Evolutionary conservation across 2,888 invertebrate genomes (phyloP).

Genomic region (Apotomis capreana): DNA sequence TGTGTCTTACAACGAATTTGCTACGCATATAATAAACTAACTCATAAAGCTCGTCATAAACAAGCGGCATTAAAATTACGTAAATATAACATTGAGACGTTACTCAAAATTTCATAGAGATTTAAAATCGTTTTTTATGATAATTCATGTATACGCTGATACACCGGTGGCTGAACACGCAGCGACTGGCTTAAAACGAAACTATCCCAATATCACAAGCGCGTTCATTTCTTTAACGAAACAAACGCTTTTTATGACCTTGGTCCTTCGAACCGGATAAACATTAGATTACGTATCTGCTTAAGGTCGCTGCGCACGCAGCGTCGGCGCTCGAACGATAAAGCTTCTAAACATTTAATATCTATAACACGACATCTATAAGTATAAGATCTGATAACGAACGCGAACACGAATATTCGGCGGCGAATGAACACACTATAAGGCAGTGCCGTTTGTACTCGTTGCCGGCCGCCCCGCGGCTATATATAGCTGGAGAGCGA

Average conservation of each 20-base stretch:
- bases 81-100: conserved; percentile 30
- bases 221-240: conserved; percentile 13
- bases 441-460: conserved; percentile 57
- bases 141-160: conserved; percentile 1
- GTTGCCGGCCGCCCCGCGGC: conserved; percentile 24
- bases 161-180: background rate
- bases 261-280: conserved; percentile 34
- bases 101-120: conserved; percentile 29
- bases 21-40: conserved; percentile 7
- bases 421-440: conserved; percentile 64
- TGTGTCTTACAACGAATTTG: conserved; percentile 5
- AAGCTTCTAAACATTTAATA: conserved; percentile 39
- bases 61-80: conserved; percentile 23
- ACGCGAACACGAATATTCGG: conserved; percentile 46
- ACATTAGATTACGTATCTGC: conserved; percentile 1
- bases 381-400: conserved; percentile 40
- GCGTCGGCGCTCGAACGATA: conserved; percentile 14
- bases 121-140: conserved; percentile 18
- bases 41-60: conserved; percentile 15
- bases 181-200: conserved; percentile 8
- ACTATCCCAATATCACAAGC: background rate
- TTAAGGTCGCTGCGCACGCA: conserved; percentile 8
- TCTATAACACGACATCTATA: conserved; percentile 39
- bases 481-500: conserved; percentile 39
- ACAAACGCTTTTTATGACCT: background rate